phyloP scores from a whole-genome alignment of 2,888 invertebrate genomes.

The Apoderus coryli region DNA sequence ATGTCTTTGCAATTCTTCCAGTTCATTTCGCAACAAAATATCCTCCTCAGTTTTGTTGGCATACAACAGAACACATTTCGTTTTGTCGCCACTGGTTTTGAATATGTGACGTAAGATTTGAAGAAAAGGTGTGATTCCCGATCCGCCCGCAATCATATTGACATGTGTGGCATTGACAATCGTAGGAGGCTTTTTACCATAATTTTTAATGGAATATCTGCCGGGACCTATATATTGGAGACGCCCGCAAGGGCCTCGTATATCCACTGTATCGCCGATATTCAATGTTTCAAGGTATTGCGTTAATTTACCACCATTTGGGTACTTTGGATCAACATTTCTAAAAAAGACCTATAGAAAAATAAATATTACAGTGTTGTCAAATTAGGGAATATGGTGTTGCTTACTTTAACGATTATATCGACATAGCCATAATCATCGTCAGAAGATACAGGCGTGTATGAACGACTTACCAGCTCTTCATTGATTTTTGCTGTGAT shows the following conservation, averaged over 20 bases:
- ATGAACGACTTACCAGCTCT: conserved; percentile 84
- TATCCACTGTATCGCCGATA: conserved; percentile 84
- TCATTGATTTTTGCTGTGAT: conserved; percentile 77
- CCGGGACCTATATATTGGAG: conserved; percentile 75
- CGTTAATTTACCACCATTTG: conserved; percentile 95
- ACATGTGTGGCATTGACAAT: conserved; percentile 55
- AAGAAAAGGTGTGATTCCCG: conserved; percentile 93
- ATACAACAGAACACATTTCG: conserved; percentile 70
- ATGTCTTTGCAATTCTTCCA: conserved; percentile 60
- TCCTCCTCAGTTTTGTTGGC: conserved; percentile 96
- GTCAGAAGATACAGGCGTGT: conserved; percentile 94
- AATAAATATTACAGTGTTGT: no score
- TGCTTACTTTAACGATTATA: conserved; percentile 72
- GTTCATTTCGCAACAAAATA: conserved; percentile 75
- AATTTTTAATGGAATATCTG: conserved; percentile 67
- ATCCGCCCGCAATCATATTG: conserved; percentile 86
- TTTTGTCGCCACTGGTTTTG: conserved; percentile 60
- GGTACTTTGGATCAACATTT: conserved; percentile 92
- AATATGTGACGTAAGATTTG: conserved; percentile 85
- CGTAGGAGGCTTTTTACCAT: conserved; percentile 76
- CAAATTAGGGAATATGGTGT: no score
- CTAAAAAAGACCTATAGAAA: conserved; percentile 82
- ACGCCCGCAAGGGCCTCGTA: conserved; percentile 89
- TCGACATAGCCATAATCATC: conserved; percentile 89
- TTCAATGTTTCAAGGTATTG: conserved; percentile 82